phyloP scores from a whole-genome alignment of 2,888 invertebrate species.

The Hirtodrosophila alboralis region DNA sequence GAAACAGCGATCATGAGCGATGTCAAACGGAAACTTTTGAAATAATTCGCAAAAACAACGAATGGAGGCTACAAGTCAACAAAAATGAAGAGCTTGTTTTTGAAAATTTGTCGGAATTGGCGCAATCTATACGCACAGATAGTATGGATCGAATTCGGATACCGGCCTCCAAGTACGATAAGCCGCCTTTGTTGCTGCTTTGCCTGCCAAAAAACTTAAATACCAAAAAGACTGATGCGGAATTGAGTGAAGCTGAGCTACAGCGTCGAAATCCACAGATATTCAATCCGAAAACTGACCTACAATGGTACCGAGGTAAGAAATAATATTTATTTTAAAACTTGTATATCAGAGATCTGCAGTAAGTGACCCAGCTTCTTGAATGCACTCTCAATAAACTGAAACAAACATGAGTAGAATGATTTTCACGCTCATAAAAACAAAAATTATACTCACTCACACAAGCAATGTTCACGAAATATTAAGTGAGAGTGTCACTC shows the following conservation, averaged over 20 bases:
- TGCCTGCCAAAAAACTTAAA: slow-evolving; percentile 83
- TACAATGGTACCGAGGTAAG: slow-evolving; percentile 83
- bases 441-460: too few relatives aligned
- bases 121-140: slow-evolving; percentile 79
- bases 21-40: slow-evolving; percentile 89
- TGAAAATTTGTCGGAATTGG: slow-evolving; percentile 79
- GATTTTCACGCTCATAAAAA: too few relatives aligned
- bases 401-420: too few relatives aligned
- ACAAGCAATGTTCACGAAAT: too few relatives aligned
- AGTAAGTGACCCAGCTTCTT: too few relatives aligned
- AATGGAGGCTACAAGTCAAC: slow-evolving; percentile 81
- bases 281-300: slow-evolving; percentile 82
- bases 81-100: slow-evolving; percentile 69
- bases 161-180: slow-evolving; percentile 93
- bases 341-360: too few relatives aligned
- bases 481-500: too few relatives aligned
- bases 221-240: slow-evolving; percentile 83
- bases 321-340: neutral
- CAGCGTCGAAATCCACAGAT: slow-evolving; percentile 82
- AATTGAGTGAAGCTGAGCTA: slow-evolving; percentile 81
- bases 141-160: slow-evolving; percentile 85
- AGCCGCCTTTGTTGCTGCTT: slow-evolving; percentile 81
- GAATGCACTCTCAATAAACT: too few relatives aligned
- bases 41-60: slow-evolving; percentile 82
- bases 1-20: slow-evolving; percentile 81